These are phyloP conservation scores for Sinocyclocheilus anophthalmus DNA, from an alignment of 2,113 vertebrate genomes.

Conservation along the genomic window DNA sequence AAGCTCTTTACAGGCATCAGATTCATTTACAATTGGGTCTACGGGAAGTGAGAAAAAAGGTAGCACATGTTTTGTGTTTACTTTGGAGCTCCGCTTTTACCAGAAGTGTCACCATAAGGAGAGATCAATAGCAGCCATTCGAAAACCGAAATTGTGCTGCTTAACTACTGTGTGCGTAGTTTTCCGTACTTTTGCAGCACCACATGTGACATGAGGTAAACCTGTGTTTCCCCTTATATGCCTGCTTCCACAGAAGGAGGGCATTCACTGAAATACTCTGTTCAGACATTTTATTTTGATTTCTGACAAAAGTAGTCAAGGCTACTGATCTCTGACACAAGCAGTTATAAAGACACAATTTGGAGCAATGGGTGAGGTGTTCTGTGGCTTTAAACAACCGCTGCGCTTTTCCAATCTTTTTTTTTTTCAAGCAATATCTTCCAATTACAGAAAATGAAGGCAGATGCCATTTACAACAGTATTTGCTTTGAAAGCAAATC, in stretches of 20 bases:
- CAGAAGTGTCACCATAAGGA: slow-evolving; percentile 66
- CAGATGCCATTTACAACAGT: slow-evolving; percentile 69
- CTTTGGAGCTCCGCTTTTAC: slow-evolving; percentile 64
- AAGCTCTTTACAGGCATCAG: slow-evolving; percentile 61
- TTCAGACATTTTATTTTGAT: slow-evolving; percentile 71
- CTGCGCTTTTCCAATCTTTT: slow-evolving; percentile 66
- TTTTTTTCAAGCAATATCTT: slow-evolving; percentile 58
- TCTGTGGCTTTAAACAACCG: slow-evolving; percentile 65
- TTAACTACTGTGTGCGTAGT: slow-evolving; percentile 66
- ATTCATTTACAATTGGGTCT: slow-evolving; percentile 63
- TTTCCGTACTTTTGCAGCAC: slow-evolving; percentile 66
- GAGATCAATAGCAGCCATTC: slow-evolving; percentile 67
- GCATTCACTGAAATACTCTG: slow-evolving; percentile 68
- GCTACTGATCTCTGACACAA: slow-evolving; percentile 68
- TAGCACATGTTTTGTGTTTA: slow-evolving; percentile 63
- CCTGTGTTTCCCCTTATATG: slow-evolving; percentile 64
- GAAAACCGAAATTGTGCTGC: slow-evolving; percentile 67
- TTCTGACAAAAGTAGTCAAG: slow-evolving; percentile 73
- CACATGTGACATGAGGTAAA: slow-evolving; percentile 62
- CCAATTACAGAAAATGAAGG: slow-evolving; percentile 72
- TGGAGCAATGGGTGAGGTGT: slow-evolving; percentile 66
- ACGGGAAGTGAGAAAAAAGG: slow-evolving; percentile 57
- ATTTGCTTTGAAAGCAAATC: slow-evolving; percentile 76
- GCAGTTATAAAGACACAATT: slow-evolving; percentile 61
- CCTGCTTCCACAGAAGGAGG: slow-evolving; percentile 57